Evolutionary conservation across 2,888 invertebrate genomes (phyloP).

Genomic region (Trissolcus japonicus): DNA sequence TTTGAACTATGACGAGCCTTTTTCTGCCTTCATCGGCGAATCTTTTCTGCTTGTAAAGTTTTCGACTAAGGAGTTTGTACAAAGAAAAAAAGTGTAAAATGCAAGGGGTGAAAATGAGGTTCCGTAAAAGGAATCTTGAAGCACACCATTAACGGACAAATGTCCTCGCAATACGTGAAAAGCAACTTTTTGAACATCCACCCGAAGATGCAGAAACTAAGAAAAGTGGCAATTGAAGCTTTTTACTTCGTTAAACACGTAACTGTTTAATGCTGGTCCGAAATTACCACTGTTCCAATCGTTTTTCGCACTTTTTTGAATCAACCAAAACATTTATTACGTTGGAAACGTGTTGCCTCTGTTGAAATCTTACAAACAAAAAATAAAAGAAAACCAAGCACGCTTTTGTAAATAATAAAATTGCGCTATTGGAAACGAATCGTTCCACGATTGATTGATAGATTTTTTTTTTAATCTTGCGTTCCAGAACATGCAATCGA

Average conservation of each 20-base stretch:
- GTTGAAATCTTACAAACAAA: not conserved
- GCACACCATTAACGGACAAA: conserved; percentile 46
- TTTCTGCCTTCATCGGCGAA: conserved; percentile 14
- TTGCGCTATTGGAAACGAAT: conserved; percentile 19
- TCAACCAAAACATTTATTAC: not conserved
- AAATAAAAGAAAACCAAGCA: conserved; percentile 4
- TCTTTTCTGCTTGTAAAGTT: conserved; percentile 40
- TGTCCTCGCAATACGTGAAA: conserved; percentile 41
- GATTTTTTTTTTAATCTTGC: conserved; percentile 45
- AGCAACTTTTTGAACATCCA: conserved; percentile 35
- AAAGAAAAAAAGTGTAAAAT: conserved; percentile 48
- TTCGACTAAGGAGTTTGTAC: conserved; percentile 41
- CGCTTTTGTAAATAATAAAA: conserved; percentile 30
- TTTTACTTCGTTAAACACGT: conserved; percentile 18
- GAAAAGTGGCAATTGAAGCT: conserved; percentile 23
- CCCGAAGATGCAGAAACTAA: conserved; percentile 25
- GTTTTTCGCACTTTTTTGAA: not conserved
- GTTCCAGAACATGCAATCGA: conserved; percentile 40
- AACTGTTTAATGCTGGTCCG: conserved; percentile 11
- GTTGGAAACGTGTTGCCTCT: not conserved
- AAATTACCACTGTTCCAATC: conserved; percentile 12
- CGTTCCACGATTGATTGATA: conserved; percentile 33
- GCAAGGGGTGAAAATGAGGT: conserved; percentile 39
- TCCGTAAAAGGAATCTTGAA: conserved; percentile 46
- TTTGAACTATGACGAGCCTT: conserved; percentile 18